Evolutionary conservation across 2,113 vertebrate genomes (phyloP).

Genomic region (Oncorhynchus clarkii): DNA sequence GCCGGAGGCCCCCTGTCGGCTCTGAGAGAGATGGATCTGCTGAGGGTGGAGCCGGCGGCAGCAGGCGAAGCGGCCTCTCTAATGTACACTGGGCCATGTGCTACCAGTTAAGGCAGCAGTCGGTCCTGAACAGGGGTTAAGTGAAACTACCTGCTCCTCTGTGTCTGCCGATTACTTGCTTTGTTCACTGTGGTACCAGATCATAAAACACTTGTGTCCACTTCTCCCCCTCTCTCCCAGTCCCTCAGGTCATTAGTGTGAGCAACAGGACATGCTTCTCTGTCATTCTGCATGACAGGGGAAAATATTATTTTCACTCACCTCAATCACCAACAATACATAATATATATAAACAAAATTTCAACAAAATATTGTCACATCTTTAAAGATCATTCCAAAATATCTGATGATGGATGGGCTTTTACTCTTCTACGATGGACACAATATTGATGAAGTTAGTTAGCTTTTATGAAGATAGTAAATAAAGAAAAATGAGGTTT

Average conservation of each 20-base stretch:
- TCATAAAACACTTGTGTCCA: constrained; percentile 72
- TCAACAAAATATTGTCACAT: not conserved
- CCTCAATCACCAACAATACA: not conserved
- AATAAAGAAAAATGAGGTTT: constrained; percentile 57
- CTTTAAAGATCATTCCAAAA: not conserved
- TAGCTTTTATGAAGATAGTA: constrained; percentile 54
- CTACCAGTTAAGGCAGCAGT: constrained; percentile 66
- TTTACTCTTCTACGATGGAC: constrained; percentile 11
- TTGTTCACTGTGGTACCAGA: constrained; percentile 64
- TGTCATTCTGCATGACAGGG: constrained; percentile 49
- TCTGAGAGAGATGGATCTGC: constrained; percentile 12
- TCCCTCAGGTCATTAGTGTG: constrained; percentile 68
- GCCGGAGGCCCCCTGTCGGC: constrained; percentile 5
- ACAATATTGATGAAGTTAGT: constrained; percentile 50
- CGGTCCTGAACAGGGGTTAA: constrained; percentile 65
- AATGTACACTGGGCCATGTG: constrained; percentile 62
- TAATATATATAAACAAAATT: constrained; percentile 16
- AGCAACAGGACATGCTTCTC: constrained; percentile 56
- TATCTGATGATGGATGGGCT: not conserved
- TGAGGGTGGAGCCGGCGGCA: constrained; percentile 6
- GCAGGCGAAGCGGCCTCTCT: constrained; percentile 12
- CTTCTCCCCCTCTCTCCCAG: constrained; percentile 48
- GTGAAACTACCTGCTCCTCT: constrained; percentile 73
- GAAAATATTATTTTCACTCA: not conserved
- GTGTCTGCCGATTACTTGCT: constrained; percentile 72